Evolutionary conservation across 2,113 vertebrate species (phyloP), one percentile per base, ranked within the genome.

Genomic region (Meles meles): DNA sequence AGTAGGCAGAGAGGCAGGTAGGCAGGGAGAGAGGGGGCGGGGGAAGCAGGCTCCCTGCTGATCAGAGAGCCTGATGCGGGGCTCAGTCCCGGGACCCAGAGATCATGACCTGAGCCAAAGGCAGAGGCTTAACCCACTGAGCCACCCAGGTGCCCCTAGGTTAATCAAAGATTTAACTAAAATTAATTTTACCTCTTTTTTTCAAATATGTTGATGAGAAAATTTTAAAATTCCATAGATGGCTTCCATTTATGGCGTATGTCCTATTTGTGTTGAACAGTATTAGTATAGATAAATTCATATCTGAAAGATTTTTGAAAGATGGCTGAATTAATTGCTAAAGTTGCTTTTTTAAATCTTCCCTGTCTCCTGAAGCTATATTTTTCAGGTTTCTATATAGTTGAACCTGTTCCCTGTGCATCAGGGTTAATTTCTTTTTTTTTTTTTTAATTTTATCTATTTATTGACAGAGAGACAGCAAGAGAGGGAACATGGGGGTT

Each of bases 221-320:
- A 9, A 71, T 47, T 71, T 71, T 93, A 31, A 39, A 87, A 88
- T 93, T 39, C 42, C 13, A 31, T 61, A 12, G 47, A 49, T 69
- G 47, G 29, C 63, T 80, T 92, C 52, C 12, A 37, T 92, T 74
- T 86, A 25, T 86, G 44, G 10, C 44, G 72, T 76, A 8, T 29
- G 7, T 55, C 52, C 25, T 74, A 5, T 65, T 83, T 90, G 57
- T 83, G 8, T 85, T 71, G 59, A 44, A 47, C 7, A 7, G 37
- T 25, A 6, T 87, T 86, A 17, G 23, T 94, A 79, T 96, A 88
- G 65, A 86, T 69, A 88, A 37, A 80, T 96, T 92, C 80, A 59
- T 74, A 77, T 49, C 47, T 55, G 17, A 93, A 77, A 87, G 74
- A n/a, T 80, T 49, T 94, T 92, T 79, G 37, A 88, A 88, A 63